Percentiles rank a stretch among this genome's conserved stretches.
phyloP scores from a whole-genome alignment of 2,113 vertebrate species.

The Toxostoma redivivum region DNA sequence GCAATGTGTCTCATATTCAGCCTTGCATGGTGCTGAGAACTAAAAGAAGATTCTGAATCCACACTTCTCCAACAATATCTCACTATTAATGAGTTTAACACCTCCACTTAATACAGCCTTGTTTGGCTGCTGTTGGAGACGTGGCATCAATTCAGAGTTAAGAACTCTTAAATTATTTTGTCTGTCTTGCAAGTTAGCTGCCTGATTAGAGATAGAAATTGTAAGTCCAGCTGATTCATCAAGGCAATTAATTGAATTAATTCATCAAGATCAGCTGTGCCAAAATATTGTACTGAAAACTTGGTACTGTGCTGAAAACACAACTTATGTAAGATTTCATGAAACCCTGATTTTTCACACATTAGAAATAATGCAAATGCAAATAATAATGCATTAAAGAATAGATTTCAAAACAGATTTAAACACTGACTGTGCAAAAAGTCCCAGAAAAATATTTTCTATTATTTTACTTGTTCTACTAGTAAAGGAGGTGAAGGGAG shows the following conservation, averaged over 20 bases:
- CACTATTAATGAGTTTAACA: neutral
- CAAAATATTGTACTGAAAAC: neutral
- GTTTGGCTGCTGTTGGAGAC: slow-evolving; percentile 1
- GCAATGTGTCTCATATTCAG: neutral
- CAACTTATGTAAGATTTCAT: neutral
- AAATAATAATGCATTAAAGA: neutral
- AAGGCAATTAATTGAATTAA: slow-evolving; percentile 50
- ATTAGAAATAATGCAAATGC: neutral
- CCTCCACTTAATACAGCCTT: neutral
- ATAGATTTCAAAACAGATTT: neutral
- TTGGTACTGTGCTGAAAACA: neutral
- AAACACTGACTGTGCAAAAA: neutral
- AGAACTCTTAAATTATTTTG: slow-evolving; percentile 27
- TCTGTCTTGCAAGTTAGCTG: slow-evolving; percentile 29
- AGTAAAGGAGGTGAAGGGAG: neutral
- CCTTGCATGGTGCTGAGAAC: neutral
- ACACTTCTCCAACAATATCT: neutral
- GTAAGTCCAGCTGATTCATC: slow-evolving; percentile 22
- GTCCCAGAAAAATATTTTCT: neutral
- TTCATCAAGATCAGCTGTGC: neutral
- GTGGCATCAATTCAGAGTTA: neutral
- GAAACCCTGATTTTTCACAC: neutral
- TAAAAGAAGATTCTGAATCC: neutral
- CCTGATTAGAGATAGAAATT: slow-evolving; percentile 33
- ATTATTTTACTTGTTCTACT: neutral